phyloP scores from a whole-genome alignment of 2,888 invertebrate genomes.

The Heliconius ismenius region DNA sequence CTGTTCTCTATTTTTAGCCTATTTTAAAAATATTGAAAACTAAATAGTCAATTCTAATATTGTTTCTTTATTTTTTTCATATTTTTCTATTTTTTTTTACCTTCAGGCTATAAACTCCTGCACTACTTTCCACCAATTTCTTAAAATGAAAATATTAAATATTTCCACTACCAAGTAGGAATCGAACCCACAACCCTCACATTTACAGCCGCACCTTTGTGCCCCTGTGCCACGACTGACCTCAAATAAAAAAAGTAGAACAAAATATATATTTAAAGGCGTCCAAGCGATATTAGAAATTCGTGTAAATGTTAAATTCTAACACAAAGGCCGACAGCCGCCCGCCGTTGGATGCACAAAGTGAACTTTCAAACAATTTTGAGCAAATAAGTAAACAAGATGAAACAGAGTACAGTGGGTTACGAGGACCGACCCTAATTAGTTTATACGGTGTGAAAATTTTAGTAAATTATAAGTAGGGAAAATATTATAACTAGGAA shows the following conservation, averaged over 20 bases:
- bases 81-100: too few species aligned
- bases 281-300: conserved; percentile 16
- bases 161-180: not conserved
- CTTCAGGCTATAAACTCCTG: too few species aligned
- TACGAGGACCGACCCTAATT: conserved; percentile 20
- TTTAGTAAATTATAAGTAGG: conserved; percentile 7
- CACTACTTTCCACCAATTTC: too few species aligned
- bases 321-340: conserved; percentile 22
- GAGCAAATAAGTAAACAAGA: conserved; percentile 31
- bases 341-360: conserved; percentile 21
- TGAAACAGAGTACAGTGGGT: conserved; percentile 17
- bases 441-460: conserved; percentile 17
- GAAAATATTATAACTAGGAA: not conserved
- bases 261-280: not conserved
- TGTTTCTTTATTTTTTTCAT: too few species aligned
- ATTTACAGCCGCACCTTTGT: not conserved
- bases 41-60: too few species aligned
- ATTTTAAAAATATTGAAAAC: too few species aligned
- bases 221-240: not conserved
- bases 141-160: not conserved
- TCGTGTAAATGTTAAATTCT: conserved; percentile 19
- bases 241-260: not conserved
- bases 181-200: not conserved
- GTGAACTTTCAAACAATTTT: conserved; percentile 25
- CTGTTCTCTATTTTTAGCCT: too few species aligned